These are phyloP conservation scores for Bombus huntii DNA, from an alignment of 1,140 invertebrate species.

Conservation along the genomic window DNA sequence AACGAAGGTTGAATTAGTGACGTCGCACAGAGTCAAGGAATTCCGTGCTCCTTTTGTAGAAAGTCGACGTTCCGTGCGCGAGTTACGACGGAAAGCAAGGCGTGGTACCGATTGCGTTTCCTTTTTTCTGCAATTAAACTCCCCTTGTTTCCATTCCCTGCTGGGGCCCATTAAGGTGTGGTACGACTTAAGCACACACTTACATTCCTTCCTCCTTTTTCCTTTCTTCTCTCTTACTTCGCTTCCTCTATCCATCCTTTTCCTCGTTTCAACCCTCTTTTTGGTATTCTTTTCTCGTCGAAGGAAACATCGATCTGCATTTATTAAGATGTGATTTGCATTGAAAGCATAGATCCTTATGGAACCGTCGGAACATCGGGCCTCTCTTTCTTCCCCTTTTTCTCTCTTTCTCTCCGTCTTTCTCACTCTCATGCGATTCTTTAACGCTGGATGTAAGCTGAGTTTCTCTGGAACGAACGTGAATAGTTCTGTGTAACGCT, in stretches of 20 bases:
- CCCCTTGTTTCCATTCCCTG: slow-evolving; percentile 44
- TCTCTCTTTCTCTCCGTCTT: neutral
- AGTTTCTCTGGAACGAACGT: neutral
- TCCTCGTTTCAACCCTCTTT: neutral
- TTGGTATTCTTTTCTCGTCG: slow-evolving; percentile 33
- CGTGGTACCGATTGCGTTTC: slow-evolving; percentile 50
- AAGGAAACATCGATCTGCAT: slow-evolving; percentile 67
- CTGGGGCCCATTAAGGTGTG: slow-evolving; percentile 63
- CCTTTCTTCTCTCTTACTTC: neutral
- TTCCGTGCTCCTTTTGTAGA: slow-evolving; percentile 3
- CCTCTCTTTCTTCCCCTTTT: neutral
- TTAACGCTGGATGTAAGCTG: slow-evolving; percentile 23
- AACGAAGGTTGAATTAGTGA: neutral
- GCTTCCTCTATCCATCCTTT: neutral
- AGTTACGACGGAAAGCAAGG: slow-evolving; percentile 38
- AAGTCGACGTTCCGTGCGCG: slow-evolving; percentile 5
- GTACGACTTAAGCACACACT: slow-evolving; percentile 63
- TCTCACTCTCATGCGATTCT: neutral
- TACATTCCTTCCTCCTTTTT: slow-evolving; percentile 34
- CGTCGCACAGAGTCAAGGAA: neutral
- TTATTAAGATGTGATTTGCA: slow-evolving; percentile 64
- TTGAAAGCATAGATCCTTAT: slow-evolving; percentile 22
- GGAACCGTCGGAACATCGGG: slow-evolving; percentile 3
- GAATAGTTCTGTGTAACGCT: neutral
- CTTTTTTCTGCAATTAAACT: slow-evolving; percentile 62